phyloP scores from a whole-genome alignment of 1,140 invertebrate genomes.

The Panagrolaimus sp. region DNA sequence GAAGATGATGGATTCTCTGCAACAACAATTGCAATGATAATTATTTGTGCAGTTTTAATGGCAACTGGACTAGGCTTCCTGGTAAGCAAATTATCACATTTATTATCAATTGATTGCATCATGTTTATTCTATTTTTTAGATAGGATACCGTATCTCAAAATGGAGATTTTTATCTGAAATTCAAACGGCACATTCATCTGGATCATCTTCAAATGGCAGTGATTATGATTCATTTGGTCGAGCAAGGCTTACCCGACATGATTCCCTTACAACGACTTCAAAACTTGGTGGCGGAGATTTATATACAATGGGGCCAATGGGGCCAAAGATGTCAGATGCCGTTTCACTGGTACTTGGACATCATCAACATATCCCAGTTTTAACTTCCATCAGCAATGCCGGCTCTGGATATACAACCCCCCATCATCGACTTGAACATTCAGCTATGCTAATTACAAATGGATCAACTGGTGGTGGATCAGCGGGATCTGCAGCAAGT shows the following conservation, averaged over 20 bases:
- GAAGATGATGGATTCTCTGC: neutral
- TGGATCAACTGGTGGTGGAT: slow-evolving; percentile 9
- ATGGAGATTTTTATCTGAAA: slow-evolving; percentile 41
- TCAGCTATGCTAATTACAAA: slow-evolving; percentile 27
- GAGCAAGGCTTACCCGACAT: slow-evolving; percentile 52
- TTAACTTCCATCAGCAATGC: slow-evolving; percentile 48
- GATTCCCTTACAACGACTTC: slow-evolving; percentile 45
- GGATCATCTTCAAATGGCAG: slow-evolving; percentile 49
- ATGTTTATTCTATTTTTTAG: slow-evolving; percentile 27
- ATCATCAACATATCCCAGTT: slow-evolving; percentile 49
- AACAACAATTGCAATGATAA: slow-evolving; percentile 29
- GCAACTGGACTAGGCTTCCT: slow-evolving; percentile 45
- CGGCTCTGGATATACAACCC: slow-evolving; percentile 45
- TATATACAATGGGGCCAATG: slow-evolving; percentile 10
- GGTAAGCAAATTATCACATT: slow-evolving; percentile 29
- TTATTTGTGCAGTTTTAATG: slow-evolving; percentile 36
- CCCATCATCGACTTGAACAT: slow-evolving; percentile 37
- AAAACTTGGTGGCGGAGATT: slow-evolving; percentile 14
- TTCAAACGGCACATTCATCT: slow-evolving; percentile 26
- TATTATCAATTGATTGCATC: too few relatives aligned
- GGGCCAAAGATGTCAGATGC: slow-evolving; percentile 4
- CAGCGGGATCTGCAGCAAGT: slow-evolving; percentile 23
- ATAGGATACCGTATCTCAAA: slow-evolving; percentile 53
- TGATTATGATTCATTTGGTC: slow-evolving; percentile 45
- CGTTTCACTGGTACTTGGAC: slow-evolving; percentile 16